Conservation (phyloP, 2,797 vertebrate species). For the Melanotaenia pygmaea region DNA sequence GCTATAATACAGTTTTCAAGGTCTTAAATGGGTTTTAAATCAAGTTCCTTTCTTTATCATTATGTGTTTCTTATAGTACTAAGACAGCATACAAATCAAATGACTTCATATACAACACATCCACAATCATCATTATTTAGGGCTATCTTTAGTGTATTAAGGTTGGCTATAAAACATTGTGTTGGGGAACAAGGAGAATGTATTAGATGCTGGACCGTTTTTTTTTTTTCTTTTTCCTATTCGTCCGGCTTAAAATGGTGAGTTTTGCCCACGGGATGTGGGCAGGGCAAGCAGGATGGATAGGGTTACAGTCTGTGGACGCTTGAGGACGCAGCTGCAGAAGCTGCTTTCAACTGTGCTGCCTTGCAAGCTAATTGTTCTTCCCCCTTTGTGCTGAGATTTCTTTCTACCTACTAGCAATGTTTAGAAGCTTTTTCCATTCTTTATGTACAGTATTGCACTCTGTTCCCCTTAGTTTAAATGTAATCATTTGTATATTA, state of each 20-base stretch:
- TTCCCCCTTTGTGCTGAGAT: not conserved
- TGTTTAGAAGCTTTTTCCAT: not conserved
- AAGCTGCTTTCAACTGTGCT: slow-evolving; percentile 47
- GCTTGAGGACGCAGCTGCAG: slow-evolving; percentile 76
- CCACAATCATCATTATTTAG: not conserved
- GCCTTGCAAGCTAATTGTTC: not conserved
- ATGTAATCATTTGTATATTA: not conserved
- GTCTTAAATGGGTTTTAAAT: not conserved
- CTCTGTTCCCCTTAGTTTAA: not conserved
- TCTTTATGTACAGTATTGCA: not conserved
- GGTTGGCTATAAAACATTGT: not conserved
- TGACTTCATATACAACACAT: not conserved
- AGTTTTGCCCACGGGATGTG: slow-evolving; percentile 72
- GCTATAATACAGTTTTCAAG: no score
- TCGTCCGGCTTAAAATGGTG: slow-evolving; percentile 47
- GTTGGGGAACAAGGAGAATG: not conserved
- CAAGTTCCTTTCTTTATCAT: not conserved
- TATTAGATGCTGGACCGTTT: not conserved
- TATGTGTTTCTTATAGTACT: not conserved
- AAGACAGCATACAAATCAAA: not conserved
- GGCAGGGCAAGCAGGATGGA: slow-evolving; percentile 74
- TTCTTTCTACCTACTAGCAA: not conserved
- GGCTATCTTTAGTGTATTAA: not conserved
- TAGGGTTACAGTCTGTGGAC: slow-evolving; percentile 77
- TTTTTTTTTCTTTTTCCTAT: slow-evolving; percentile 26